These are phyloP conservation scores for Aegotheles bennettii DNA, from an alignment of 2,113 vertebrate genomes.

Conservation along the genomic window DNA sequence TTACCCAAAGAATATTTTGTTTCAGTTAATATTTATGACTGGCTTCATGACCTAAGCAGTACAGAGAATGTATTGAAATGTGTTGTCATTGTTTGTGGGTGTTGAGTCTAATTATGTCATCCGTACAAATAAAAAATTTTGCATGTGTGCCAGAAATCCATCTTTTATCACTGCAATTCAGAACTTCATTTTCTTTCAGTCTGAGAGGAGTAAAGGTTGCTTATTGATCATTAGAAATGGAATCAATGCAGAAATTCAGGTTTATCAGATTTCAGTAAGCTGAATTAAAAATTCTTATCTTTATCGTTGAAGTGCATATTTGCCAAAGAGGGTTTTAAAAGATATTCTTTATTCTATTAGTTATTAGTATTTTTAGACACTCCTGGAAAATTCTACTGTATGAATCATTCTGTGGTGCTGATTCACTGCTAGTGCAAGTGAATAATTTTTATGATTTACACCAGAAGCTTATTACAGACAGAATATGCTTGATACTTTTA, in stretches of 20 bases:
- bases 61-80: constrained; percentile 62
- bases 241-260: constrained; percentile 51
- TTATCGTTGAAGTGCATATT: neutral
- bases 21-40: constrained; percentile 70
- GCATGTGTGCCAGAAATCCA: constrained; percentile 61
- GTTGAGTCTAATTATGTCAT: constrained; percentile 69
- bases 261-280: constrained; percentile 54
- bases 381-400: neutral
- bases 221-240: constrained; percentile 58
- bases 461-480: neutral
- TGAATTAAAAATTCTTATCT: constrained; percentile 3
- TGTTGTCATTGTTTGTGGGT: constrained; percentile 63
- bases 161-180: constrained; percentile 60
- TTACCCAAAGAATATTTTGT: constrained; percentile 68
- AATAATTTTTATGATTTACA: neutral
- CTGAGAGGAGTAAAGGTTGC: constrained; percentile 50
- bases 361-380: neutral
- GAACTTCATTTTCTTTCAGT: constrained; percentile 64
- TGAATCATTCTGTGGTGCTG: neutral
- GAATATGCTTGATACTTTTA: neutral
- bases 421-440: neutral
- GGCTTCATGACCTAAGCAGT: constrained; percentile 42
- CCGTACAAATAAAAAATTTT: constrained; percentile 74
- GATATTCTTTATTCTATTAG: neutral
- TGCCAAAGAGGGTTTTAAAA: neutral